These are phyloP conservation scores for Sphecodes monilicornis DNA, from an alignment of 2,888 invertebrate species.

Conservation along the genomic window DNA sequence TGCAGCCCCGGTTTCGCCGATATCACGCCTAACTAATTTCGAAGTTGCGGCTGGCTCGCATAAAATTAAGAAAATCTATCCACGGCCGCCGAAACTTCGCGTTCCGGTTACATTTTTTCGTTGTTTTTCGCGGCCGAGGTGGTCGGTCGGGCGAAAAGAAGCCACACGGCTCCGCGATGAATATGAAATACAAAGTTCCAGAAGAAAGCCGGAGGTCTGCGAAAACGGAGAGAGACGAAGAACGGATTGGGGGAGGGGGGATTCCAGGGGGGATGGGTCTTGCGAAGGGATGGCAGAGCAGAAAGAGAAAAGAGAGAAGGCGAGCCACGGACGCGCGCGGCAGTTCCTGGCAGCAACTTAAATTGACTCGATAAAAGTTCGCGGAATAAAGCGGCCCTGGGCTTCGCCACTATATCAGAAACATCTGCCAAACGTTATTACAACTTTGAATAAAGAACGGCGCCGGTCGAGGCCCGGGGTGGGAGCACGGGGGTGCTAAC, in stretches of 20 bases:
- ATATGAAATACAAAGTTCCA: constrained; percentile 66
- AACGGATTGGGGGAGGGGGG: neutral
- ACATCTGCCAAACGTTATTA: constrained; percentile 85
- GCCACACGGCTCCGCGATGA: constrained; percentile 46
- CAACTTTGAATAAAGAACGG: constrained; percentile 84
- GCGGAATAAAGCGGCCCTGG: constrained; percentile 81
- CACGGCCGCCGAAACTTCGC: constrained; percentile 40
- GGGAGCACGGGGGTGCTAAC: constrained; percentile 44
- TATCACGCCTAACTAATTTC: constrained; percentile 49
- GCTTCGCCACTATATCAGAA: constrained; percentile 81
- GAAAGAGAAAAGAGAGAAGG: constrained; percentile 62
- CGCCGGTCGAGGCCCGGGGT: constrained; percentile 55
- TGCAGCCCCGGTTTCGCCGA: constrained; percentile 19
- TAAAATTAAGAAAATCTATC: constrained; percentile 65
- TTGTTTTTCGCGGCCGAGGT: neutral
- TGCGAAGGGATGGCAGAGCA: constrained; percentile 28
- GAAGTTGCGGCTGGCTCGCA: constrained; percentile 45
- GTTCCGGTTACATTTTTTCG: neutral
- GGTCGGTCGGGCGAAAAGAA: constrained; percentile 29
- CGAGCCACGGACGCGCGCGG: constrained; percentile 32
- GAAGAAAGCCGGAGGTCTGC: constrained; percentile 29
- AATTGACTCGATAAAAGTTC: constrained; percentile 85
- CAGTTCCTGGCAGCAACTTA: constrained; percentile 81
- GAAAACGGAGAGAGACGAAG: neutral
- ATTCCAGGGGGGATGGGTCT: neutral